Conservation (phyloP, 1,140 invertebrate species). For the Nasonia giraulti region DNA sequence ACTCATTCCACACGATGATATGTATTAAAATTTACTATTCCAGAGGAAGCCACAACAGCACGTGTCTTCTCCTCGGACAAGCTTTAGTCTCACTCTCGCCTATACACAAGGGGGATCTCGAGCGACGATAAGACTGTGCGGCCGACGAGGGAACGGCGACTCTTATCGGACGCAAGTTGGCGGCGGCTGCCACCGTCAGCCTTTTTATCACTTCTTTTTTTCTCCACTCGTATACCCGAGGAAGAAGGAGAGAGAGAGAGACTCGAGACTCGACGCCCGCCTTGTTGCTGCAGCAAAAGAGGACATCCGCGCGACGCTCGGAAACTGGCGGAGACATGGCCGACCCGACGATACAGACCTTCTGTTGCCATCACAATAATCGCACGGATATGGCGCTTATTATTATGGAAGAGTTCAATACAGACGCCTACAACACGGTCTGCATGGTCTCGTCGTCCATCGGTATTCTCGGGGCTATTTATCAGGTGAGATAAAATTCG, state of each 20-base stretch:
- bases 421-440: slow-evolving; percentile 81
- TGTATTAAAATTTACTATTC: neutral
- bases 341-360: slow-evolving; percentile 87
- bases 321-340: slow-evolving; percentile 75
- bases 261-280: neutral
- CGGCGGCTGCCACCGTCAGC: neutral
- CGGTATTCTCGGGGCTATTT: slow-evolving; percentile 83
- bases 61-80: neutral
- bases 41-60: neutral
- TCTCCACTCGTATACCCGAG: too few species aligned
- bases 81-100: neutral
- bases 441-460: slow-evolving; percentile 83
- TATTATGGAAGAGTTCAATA: slow-evolving; percentile 82
- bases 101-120: neutral
- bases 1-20: too few species aligned
- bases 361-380: slow-evolving; percentile 83
- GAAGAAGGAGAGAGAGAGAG: neutral
- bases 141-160: neutral
- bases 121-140: slow-evolving; percentile 11
- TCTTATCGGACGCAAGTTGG: neutral
- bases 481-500: slow-evolving; percentile 77
- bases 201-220: slow-evolving; percentile 18
- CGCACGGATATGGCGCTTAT: slow-evolving; percentile 77
- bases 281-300: neutral
- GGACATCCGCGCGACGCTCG: neutral